phyloP scores from a whole-genome alignment of 2,113 vertebrate species.

The Leucopsar rothschildi region DNA sequence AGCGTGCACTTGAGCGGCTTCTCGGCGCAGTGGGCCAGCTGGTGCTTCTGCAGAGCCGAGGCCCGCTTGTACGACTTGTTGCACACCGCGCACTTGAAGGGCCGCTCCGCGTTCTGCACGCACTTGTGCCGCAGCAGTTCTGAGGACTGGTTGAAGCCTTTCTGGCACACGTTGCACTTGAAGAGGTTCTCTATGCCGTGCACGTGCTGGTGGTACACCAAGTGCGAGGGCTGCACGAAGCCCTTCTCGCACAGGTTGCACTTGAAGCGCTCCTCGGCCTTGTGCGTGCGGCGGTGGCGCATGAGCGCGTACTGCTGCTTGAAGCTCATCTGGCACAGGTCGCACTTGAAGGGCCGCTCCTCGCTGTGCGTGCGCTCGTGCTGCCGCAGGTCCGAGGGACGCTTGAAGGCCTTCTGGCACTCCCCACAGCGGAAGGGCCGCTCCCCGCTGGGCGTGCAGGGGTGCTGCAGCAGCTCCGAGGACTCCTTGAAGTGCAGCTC shows the following conservation, averaged over 20 bases:
- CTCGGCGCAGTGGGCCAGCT: conserved; percentile 90
- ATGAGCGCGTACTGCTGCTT: conserved; percentile 94
- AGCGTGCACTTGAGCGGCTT: conserved; percentile 95
- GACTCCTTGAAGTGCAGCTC: conserved; percentile 98
- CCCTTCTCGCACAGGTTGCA: conserved; percentile 96
- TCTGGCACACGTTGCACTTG: conserved; percentile 95
- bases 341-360: conserved; percentile 97
- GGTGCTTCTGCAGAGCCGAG: conserved; percentile 93
- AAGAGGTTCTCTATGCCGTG: conserved; percentile 96
- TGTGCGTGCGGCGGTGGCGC: conserved; percentile 93
- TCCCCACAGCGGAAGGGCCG: conserved; percentile 91
- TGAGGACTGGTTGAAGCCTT: conserved; percentile 93
- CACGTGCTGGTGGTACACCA: conserved; percentile 96
- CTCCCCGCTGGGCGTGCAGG: conserved; percentile 91
- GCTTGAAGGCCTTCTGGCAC: conserved; percentile 94
- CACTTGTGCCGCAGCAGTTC: conserved; percentile 96
- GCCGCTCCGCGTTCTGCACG: conserved; percentile 85
- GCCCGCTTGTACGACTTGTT: conserved; percentile 96
- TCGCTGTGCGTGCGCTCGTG: conserved; percentile 95
- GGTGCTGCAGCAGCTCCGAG: conserved; percentile 92
- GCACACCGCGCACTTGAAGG: conserved; percentile 94
- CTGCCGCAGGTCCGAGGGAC: conserved; percentile 92
- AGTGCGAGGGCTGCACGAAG: conserved; percentile 92
- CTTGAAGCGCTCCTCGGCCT: conserved; percentile 84
- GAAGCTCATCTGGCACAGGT: conserved; percentile 98